These are phyloP conservation scores for Sebastiscus tertius DNA, from an alignment of 2,797 vertebrate genomes.

Conservation along the genomic window DNA sequence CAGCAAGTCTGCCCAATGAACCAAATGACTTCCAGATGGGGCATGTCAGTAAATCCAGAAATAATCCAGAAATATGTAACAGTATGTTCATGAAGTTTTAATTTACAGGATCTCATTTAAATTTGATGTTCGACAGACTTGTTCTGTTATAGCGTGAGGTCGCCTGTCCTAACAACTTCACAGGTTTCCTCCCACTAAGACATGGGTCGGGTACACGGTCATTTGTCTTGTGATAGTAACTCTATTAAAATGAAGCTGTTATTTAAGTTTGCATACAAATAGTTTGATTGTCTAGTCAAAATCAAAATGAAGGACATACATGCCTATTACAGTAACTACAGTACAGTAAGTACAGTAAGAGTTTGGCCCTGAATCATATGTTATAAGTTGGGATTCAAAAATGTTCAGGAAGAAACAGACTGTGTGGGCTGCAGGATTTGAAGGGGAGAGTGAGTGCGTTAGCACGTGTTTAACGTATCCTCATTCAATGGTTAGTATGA, in stretches of 20 bases:
- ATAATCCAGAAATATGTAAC: slow-evolving; percentile 29
- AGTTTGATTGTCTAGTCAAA: background rate
- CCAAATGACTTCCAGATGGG: slow-evolving; percentile 68
- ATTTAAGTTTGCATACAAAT: background rate
- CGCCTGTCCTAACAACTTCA: background rate
- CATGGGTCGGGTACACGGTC: no score
- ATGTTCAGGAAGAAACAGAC: background rate
- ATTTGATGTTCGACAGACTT: background rate
- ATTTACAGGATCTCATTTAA: background rate
- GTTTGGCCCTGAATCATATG: background rate
- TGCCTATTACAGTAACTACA: background rate
- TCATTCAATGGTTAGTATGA: no score
- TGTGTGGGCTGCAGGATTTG: background rate
- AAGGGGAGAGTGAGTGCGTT: background rate
- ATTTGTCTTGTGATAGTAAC: background rate
- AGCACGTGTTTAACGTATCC: background rate
- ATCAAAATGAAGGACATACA: background rate
- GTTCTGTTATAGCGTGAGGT: background rate
- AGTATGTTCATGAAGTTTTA: background rate
- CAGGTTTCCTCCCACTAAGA: background rate
- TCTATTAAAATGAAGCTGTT: background rate
- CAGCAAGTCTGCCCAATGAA: slow-evolving; percentile 21
- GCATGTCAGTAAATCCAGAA: slow-evolving; percentile 46
- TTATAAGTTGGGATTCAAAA: background rate
- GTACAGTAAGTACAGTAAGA: no score